Conservation (phyloP, 2,113 vertebrate species). For the Polypterus senegalus region DNA sequence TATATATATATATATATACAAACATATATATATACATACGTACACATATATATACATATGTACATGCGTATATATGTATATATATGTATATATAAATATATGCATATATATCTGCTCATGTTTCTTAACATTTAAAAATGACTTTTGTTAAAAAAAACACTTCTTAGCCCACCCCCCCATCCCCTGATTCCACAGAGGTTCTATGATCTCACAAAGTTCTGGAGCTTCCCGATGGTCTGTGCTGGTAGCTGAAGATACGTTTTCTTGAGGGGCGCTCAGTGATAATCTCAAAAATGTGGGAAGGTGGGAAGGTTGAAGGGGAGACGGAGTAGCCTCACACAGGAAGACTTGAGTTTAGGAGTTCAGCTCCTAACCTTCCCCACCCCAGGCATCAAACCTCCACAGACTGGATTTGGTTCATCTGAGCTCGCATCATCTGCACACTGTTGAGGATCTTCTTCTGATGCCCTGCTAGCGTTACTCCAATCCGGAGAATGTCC, state of each 20-base stretch:
- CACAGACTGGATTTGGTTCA: conserved; percentile 96
- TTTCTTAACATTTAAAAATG: conserved; percentile 14
- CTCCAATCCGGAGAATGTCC: conserved; percentile 82
- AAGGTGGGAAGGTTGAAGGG: conserved; percentile 14
- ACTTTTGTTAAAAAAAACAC: no score
- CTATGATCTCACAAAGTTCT: no score
- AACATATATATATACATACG: conserved; percentile 35
- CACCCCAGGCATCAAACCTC: conserved; percentile 66
- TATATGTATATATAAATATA: not conserved
- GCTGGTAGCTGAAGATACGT: conserved; percentile 1
- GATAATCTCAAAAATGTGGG: not conserved
- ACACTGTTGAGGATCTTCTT: conserved; percentile 96
- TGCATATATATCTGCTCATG: conserved; percentile 38
- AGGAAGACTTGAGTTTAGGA: conserved; percentile 33
- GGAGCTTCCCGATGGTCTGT: not conserved
- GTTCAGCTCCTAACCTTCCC: conserved; percentile 18
- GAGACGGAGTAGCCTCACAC: conserved; percentile 22
- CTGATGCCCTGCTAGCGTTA: conserved; percentile 91
- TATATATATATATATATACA: conserved; percentile 44
- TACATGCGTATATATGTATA: conserved; percentile 13
- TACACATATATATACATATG: conserved; percentile 41
- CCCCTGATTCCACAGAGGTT: no score
- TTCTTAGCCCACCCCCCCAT: no score
- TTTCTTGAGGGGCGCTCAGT: not conserved
- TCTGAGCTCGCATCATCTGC: conserved; percentile 94